Base-by-base conservation (phyloP, 2,113 vertebrate species). In the Prochilodus magdalenae region DNA sequence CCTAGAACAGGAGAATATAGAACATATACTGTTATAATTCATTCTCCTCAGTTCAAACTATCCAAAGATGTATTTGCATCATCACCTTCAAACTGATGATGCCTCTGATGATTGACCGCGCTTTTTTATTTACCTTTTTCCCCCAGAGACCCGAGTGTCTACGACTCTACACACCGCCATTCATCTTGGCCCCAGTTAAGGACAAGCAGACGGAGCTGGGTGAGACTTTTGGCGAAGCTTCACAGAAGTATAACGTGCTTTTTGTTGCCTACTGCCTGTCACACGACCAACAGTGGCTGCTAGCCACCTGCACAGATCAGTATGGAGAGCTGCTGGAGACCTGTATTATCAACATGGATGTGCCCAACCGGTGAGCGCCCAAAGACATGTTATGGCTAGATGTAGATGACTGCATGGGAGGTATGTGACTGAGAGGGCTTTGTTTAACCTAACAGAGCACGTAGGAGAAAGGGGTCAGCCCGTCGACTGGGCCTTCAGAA, bases 401-500 rank as follows among this genome's bases (percentile, higher is more conserved):
- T 59, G 26, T 0, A 13, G 0, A 15, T 74, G 26, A 14, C 6
- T 59, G 16, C 3, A 4, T n/a, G 13, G n/a, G 15, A 29, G 26
- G 10, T 75, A 30, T 60, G 15, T 73, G 65, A 85, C 63, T 65
- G 44, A 47, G 12, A 49, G 0, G 26, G 62, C 20, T 53, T 40
- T 63, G 2, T 13, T 30, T 69, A 27, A 47, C 49, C 30, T 2
- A 51, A 2, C 78, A 99, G 98, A 89, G 97, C 97, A 83, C 95
- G 97, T 83, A 96, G 98, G 95, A 99, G 98, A 97, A 99, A 98
- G 83, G 97, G 97, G n/a, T 99, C 98, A n/a, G 97, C 97, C 26
- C 95, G 98, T 86, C 94, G 97, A 55, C 94, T 97, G 73, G 97
- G 97, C 82, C 93, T 99, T 49, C 98, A 99, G 92, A 99, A 98